A percentile compares a stretch with the other conserved stretches of the same genome.
These are phyloP conservation scores for Meda fulgida DNA, from an alignment of 2,797 vertebrate genomes.

Conservation along the genomic window DNA sequence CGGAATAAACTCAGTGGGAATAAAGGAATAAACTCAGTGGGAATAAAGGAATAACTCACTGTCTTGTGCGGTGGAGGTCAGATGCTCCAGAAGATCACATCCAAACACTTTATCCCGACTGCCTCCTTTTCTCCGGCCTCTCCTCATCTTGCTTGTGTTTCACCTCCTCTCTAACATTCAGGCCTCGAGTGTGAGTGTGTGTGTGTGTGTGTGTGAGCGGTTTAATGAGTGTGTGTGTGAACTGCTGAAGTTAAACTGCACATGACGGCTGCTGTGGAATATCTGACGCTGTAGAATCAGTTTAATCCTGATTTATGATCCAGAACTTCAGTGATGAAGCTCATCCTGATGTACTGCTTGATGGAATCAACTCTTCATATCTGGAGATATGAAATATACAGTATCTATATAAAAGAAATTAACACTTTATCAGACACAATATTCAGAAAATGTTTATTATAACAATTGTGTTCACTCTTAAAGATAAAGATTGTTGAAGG, in stretches of 20 bases:
- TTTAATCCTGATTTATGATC: neutral
- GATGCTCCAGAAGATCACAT: conserved; percentile 88
- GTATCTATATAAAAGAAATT: conserved; percentile 16
- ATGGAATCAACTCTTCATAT: neutral
- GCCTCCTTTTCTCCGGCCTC: conserved; percentile 81
- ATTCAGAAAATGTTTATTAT: neutral
- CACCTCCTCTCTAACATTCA: conserved; percentile 51
- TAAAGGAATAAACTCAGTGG: no score
- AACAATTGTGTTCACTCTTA: neutral
- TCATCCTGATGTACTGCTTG: conserved; percentile 10
- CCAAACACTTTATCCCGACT: conserved; percentile 91
- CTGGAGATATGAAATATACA: neutral
- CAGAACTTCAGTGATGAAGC: neutral
- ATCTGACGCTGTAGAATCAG: neutral
- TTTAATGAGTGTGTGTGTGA: conserved; percentile 22
- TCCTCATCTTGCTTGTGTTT: conserved; percentile 74
- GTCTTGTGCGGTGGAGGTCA: conserved; percentile 81
- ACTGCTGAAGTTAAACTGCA: neutral
- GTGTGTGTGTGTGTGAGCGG: conserved; percentile 6
- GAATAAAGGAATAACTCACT: conserved; percentile 76
- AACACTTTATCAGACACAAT: neutral
- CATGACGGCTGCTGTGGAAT: conserved; percentile 39
- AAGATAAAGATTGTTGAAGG: neutral
- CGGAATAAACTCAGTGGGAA: no score
- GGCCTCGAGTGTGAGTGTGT: conserved; percentile 21